Evolutionary conservation across 2,113 vertebrate genomes (phyloP).

Genomic region (Dipodomys stephensi): DNA sequence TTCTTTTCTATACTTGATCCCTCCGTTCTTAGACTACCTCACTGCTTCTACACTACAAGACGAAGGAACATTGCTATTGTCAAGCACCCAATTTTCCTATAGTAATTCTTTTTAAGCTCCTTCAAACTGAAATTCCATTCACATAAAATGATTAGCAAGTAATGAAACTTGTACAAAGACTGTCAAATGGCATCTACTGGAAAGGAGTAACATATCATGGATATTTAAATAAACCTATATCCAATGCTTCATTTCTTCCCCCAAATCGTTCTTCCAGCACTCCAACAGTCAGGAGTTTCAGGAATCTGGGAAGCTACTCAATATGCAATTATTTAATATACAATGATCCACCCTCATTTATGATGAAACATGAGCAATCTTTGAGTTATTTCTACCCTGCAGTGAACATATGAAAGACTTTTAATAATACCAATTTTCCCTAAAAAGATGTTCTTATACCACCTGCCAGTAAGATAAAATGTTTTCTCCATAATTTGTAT

Average conservation of each 20-base stretch:
- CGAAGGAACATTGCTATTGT: neutral
- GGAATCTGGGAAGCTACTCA: neutral
- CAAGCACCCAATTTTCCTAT: neutral
- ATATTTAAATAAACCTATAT: constrained; percentile 23
- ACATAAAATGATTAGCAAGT: constrained; percentile 33
- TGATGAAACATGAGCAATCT: constrained; percentile 48
- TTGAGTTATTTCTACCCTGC: constrained; percentile 39
- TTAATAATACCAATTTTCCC: constrained; percentile 30
- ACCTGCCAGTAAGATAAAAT: constrained; percentile 58
- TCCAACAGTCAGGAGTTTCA: constrained; percentile 16
- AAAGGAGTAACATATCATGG: neutral
- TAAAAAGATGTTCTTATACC: constrained; percentile 32
- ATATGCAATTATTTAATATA: constrained; percentile 39
- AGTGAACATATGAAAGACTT: constrained; percentile 38
- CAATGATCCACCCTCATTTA: constrained; percentile 4
- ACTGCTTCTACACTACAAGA: neutral
- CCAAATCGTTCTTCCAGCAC: constrained; percentile 28
- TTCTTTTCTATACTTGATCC: neutral
- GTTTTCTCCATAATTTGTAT: constrained; percentile 50
- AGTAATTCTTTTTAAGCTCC: constrained; percentile 2
- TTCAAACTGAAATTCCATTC: constrained; percentile 13
- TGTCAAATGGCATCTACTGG: neutral
- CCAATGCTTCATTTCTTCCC: constrained; percentile 14
- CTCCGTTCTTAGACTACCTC: neutral
- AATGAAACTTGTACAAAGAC: neutral